Evolutionary conservation across 2,888 invertebrate genomes (phyloP).

Genomic region (Camponotus fellah): DNA sequence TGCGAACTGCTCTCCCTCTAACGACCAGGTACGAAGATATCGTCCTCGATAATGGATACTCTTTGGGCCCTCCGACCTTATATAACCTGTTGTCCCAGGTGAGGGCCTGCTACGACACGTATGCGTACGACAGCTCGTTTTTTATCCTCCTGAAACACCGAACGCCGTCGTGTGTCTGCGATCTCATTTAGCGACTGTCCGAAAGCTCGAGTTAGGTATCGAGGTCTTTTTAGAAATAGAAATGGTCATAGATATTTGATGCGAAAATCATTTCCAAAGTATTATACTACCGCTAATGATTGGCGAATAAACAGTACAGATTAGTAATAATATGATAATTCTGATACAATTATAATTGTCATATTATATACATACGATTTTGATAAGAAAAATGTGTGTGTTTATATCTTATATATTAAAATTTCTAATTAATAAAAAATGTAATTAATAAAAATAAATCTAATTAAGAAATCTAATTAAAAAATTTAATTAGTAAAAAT

Average conservation of each 20-base stretch:
- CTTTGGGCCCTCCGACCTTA: constrained; percentile 70
- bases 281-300: not conserved
- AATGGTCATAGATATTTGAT: constrained; percentile 11
- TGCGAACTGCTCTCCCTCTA: constrained; percentile 63
- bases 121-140: constrained; percentile 66
- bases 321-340: not conserved
- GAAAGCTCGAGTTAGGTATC: constrained; percentile 50
- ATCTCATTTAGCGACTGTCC: constrained; percentile 62
- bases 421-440: too few relatives aligned
- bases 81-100: constrained; percentile 74
- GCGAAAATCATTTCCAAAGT: not conserved
- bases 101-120: constrained; percentile 62
- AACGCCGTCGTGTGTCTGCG: constrained; percentile 59
- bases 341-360: not conserved
- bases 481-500: too few relatives aligned
- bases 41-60: constrained; percentile 73
- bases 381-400: too few relatives aligned
- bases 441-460: too few relatives aligned
- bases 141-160: constrained; percentile 62
- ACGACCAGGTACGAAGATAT: constrained; percentile 73
- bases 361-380: not conserved
- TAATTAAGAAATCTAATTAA: too few relatives aligned
- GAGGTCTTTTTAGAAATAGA: constrained; percentile 43
- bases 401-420: too few relatives aligned
- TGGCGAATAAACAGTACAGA: not conserved